phyloP scores from a whole-genome alignment of 2,888 invertebrate genomes.

The Cheiracanthium punctorium region DNA sequence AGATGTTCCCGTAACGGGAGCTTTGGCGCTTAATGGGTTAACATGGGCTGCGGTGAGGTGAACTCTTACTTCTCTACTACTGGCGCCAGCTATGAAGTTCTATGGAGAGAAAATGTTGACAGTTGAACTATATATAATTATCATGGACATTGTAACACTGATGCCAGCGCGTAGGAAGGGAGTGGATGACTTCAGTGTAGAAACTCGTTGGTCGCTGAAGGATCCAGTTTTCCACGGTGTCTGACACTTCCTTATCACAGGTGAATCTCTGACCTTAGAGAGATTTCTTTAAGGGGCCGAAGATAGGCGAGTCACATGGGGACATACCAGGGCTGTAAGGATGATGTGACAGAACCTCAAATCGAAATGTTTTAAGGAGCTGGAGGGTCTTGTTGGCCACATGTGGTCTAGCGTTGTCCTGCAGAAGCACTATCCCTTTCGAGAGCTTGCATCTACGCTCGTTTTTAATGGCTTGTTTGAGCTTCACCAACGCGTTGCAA shows the following conservation, averaged over 20 bases:
- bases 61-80: too few relatives aligned
- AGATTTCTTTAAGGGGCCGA: neutral
- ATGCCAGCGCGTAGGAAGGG: too few relatives aligned
- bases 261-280: neutral
- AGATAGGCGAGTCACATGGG: neutral
- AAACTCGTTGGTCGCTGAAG: neutral
- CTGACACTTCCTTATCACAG: neutral
- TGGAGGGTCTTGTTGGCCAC: neutral
- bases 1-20: too few relatives aligned
- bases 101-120: too few relatives aligned
- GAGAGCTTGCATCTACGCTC: neutral
- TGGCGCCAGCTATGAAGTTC: too few relatives aligned
- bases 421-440: constrained; percentile 21
- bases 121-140: too few relatives aligned
- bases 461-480: neutral
- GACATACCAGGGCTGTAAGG: neutral
- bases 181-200: neutral
- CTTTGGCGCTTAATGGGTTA: too few relatives aligned
- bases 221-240: neutral
- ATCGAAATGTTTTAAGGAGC: neutral
- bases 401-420: constrained; percentile 26
- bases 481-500: constrained; percentile 16
- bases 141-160: too few relatives aligned
- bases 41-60: too few relatives aligned
- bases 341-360: neutral